Evolutionary conservation across 2,797 vertebrate species (phyloP).

Genomic region (Steatocranus sp.): DNA sequence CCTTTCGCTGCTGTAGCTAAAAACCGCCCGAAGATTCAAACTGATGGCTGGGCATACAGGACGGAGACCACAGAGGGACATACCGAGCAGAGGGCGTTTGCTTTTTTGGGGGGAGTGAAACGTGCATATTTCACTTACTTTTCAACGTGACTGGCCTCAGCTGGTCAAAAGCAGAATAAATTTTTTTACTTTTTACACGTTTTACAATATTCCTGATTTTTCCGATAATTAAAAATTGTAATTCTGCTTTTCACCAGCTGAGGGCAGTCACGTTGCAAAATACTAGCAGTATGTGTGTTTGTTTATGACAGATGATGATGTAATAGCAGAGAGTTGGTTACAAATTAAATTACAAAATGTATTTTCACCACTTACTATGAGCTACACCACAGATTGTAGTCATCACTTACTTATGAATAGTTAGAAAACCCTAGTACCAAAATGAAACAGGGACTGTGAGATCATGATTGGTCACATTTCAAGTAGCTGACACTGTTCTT

Average conservation of each 20-base stretch:
- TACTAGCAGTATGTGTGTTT: background rate
- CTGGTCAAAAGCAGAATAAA: background rate
- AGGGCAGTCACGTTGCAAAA: background rate
- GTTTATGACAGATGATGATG: background rate
- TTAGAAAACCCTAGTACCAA: background rate
- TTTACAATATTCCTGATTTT: background rate
- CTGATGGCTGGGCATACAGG: too few species aligned
- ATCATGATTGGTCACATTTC: background rate
- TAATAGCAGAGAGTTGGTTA: background rate
- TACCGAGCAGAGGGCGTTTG: background rate
- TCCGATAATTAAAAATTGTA: background rate
- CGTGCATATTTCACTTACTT: background rate
- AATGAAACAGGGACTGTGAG: background rate
- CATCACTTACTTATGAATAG: background rate
- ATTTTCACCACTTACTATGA: background rate
- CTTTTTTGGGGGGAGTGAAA: background rate
- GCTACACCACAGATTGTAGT: background rate
- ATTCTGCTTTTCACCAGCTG: background rate
- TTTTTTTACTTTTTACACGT: background rate
- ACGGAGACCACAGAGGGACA: conserved; percentile 33
- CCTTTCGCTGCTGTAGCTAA: background rate
- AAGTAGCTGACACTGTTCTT: background rate
- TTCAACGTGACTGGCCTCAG: background rate
- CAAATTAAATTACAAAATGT: background rate
- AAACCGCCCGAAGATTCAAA: conserved; percentile 59